phyloP scores from a whole-genome alignment of 2,113 vertebrate genomes.

The Penelope pileata region DNA sequence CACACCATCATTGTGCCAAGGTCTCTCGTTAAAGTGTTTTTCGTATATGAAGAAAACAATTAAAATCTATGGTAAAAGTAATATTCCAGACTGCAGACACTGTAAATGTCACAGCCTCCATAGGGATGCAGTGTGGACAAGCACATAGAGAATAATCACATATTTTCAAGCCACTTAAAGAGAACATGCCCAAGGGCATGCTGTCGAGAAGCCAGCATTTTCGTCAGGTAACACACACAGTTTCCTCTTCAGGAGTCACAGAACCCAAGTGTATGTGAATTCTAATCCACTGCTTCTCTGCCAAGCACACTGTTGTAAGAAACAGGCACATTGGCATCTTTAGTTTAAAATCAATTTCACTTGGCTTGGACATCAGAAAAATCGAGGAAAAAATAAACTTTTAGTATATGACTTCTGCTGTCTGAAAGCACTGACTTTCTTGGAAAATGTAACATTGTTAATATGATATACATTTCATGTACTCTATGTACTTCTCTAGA shows the following conservation, averaged over 20 bases:
- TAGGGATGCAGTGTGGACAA: slow-evolving; percentile 5
- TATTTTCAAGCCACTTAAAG: slow-evolving; percentile 44
- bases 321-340: neutral
- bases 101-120: slow-evolving; percentile 35
- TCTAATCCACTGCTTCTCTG: neutral
- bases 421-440: slow-evolving; percentile 1
- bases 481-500: neutral
- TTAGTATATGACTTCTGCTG: neutral
- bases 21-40: neutral
- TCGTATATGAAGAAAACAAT: neutral
- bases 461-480: neutral
- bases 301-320: neutral
- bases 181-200: slow-evolving; percentile 22
- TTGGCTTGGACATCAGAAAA: neutral
- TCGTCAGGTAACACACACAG: neutral
- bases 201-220: neutral
- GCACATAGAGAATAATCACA: neutral
- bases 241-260: neutral
- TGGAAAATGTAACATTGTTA: neutral
- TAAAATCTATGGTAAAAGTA: slow-evolving; percentile 36
- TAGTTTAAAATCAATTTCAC: slow-evolving; percentile 19
- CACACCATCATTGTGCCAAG: neutral
- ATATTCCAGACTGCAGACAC: slow-evolving; percentile 2
- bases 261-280: neutral
- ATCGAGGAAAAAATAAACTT: neutral